Evolutionary conservation across 2,113 vertebrate species (phyloP).

Genomic region (Microtus montanus): DNA sequence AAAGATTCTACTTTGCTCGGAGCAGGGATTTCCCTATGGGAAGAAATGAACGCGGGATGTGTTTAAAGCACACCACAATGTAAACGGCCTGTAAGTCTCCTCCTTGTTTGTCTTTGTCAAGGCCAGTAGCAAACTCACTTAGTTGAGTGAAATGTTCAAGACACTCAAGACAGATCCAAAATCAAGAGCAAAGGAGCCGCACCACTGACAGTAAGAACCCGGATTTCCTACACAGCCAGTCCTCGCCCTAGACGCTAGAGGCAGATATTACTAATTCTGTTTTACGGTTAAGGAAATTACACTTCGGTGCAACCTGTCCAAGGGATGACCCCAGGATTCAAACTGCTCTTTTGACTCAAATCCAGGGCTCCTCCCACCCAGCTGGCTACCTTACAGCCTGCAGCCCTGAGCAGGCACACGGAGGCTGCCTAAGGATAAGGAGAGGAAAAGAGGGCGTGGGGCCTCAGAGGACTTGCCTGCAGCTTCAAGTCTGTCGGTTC

Average conservation of each 20-base stretch:
- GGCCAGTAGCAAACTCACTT: background rate
- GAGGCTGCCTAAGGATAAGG: background rate
- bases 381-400: background rate
- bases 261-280: conserved; percentile 25
- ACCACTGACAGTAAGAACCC: background rate
- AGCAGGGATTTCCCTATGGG: conserved; percentile 44
- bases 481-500: background rate
- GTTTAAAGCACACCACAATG: background rate
- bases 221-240: background rate
- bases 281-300: conserved; percentile 23
- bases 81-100: conserved; percentile 37
- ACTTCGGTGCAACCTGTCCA: background rate
- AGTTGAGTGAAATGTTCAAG: background rate
- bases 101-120: background rate
- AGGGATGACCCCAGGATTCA: background rate
- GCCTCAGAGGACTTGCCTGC: background rate
- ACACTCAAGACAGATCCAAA: background rate
- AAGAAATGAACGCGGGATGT: conserved; percentile 46
- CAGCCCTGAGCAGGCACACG: background rate
- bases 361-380: background rate
- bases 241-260: background rate
- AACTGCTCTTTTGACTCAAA: background rate
- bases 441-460: background rate
- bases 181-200: background rate
- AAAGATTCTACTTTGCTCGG: conserved; percentile 41